Conservation (phyloP, 2,113 vertebrate species). For the Chlorodrepanis virens region DNA sequence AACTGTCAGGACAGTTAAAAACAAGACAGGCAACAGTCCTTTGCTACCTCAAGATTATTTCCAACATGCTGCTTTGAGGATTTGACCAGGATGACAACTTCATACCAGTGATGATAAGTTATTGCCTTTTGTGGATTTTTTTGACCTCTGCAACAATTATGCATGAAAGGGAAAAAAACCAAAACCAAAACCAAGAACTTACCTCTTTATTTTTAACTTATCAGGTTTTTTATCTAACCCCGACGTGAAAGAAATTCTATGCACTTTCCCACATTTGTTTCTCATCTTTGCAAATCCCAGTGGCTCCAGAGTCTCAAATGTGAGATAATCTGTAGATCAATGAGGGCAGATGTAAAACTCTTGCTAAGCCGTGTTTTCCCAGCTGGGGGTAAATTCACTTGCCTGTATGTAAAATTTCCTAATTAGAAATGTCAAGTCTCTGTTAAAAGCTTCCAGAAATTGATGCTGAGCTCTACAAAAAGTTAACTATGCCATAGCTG, state of each 20-base stretch:
- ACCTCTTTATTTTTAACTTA: constrained; percentile 55
- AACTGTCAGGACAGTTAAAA: background rate
- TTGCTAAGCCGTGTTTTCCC: constrained; percentile 88
- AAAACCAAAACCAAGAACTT: constrained; percentile 48
- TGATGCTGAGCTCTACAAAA: constrained; percentile 40
- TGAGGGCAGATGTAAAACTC: constrained; percentile 90
- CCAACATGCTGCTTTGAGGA: background rate
- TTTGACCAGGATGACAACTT: background rate
- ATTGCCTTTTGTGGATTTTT: background rate
- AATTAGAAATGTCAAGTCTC: constrained; percentile 80
- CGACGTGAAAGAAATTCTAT: constrained; percentile 72
- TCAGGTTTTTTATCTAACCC: constrained; percentile 65
- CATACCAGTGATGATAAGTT: background rate
- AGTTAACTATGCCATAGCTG: constrained; percentile 64
- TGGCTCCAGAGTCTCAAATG: constrained; percentile 80
- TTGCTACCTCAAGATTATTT: background rate
- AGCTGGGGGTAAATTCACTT: constrained; percentile 89
- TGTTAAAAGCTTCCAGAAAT: constrained; percentile 71
- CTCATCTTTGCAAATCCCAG: constrained; percentile 72
- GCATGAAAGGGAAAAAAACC: background rate
- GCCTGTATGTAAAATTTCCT: constrained; percentile 83
- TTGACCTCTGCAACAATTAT: constrained; percentile 12
- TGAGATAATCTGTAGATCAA: constrained; percentile 94
- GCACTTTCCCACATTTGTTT: constrained; percentile 85
- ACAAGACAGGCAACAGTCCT: background rate